These are phyloP conservation scores for Myxocyprinus asiaticus DNA, from an alignment of 2,113 vertebrate species.

Conservation along the genomic window DNA sequence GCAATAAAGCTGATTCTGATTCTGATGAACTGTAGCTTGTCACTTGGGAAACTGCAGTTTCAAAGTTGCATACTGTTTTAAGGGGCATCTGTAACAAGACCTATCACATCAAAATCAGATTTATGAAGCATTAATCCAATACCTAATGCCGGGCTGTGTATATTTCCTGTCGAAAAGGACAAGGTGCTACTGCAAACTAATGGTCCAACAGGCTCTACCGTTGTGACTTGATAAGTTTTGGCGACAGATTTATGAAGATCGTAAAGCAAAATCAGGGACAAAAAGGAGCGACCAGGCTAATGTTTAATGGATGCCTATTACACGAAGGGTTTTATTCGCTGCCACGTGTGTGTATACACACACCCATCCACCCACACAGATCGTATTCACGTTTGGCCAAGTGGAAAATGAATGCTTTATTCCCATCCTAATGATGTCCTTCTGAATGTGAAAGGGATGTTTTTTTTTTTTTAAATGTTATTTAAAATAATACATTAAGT, in stretches of 20 bases:
- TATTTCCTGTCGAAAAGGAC: conserved; percentile 68
- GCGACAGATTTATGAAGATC: conserved; percentile 73
- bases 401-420: conserved; percentile 71
- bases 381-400: conserved; percentile 60
- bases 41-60: too few relatives aligned
- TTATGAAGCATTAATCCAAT: conserved; percentile 70
- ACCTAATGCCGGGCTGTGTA: conserved; percentile 65
- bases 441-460: conserved; percentile 71
- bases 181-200: conserved; percentile 75
- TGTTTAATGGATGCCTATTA: conserved; percentile 69
- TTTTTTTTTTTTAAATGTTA: conserved; percentile 82
- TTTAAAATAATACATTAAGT: conserved; percentile 86
- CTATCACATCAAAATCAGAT: conserved; percentile 60
- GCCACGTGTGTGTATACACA: conserved; percentile 48
- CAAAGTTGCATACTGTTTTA: background rate
- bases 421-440: conserved; percentile 82
- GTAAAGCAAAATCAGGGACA: conserved; percentile 76
- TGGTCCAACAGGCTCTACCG: conserved; percentile 72
- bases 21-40: too few relatives aligned
- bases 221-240: conserved; percentile 71
- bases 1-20: too few relatives aligned
- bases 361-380: conserved; percentile 50
- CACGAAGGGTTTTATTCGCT: conserved; percentile 55
- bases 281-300: conserved; percentile 64
- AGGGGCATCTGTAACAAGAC: background rate